These are phyloP conservation scores for Macrosoma leucophasiata DNA, from an alignment of 2,888 invertebrate genomes.

Conservation along the genomic window DNA sequence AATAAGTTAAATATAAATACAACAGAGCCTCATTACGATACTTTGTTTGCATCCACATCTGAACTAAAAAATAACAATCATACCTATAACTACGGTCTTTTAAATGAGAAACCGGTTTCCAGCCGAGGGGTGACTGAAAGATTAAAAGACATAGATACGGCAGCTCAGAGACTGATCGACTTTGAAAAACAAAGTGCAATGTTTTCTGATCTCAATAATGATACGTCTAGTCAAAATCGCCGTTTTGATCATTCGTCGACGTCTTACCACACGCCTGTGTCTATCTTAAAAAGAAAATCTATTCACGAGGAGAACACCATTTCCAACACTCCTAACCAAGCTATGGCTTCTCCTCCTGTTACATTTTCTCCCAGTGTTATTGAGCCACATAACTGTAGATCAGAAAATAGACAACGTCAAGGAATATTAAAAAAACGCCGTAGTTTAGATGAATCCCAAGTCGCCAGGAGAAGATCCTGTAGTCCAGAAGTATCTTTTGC, in stretches of 20 bases:
- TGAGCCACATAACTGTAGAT: slow-evolving; percentile 77
- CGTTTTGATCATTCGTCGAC: slow-evolving; percentile 57
- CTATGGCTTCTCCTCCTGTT: slow-evolving; percentile 80
- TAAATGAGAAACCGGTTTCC: slow-evolving; percentile 43
- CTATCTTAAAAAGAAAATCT: slow-evolving; percentile 82
- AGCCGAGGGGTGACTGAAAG: slow-evolving; percentile 65
- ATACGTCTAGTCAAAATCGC: slow-evolving; percentile 70
- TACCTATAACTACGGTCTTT: slow-evolving; percentile 52
- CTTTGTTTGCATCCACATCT: slow-evolving; percentile 50
- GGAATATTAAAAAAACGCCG: slow-evolving; percentile 90
- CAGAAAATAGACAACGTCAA: slow-evolving; percentile 77
- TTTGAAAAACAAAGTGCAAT: slow-evolving; percentile 74
- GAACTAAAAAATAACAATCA: slow-evolving; percentile 54
- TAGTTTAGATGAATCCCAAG: slow-evolving; percentile 87
- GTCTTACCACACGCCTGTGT: slow-evolving; percentile 71
- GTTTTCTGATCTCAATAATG: slow-evolving; percentile 73
- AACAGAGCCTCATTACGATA: slow-evolving; percentile 52
- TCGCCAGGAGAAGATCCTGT: slow-evolving; percentile 79
- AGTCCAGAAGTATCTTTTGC: slow-evolving; percentile 81
- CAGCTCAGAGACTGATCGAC: slow-evolving; percentile 72
- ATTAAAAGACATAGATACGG: slow-evolving; percentile 69
- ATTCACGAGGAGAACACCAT: slow-evolving; percentile 70
- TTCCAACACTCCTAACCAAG: slow-evolving; percentile 67
- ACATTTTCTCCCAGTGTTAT: slow-evolving; percentile 87
- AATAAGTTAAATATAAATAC: slow-evolving; percentile 62